phyloP scores from a whole-genome alignment of 2,797 vertebrate genomes.

The Lithobates pipiens region DNA sequence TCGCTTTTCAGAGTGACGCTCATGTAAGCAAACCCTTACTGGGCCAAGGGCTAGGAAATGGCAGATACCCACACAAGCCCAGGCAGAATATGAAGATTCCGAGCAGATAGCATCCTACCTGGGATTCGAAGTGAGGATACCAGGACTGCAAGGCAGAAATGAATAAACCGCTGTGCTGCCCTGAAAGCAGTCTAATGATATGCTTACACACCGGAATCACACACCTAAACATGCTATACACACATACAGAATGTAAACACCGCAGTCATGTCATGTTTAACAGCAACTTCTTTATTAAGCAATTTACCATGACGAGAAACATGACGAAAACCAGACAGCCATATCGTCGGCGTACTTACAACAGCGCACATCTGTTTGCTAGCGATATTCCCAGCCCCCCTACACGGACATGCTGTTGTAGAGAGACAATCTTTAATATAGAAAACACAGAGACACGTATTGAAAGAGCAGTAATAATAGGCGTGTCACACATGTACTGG shows the following conservation, averaged over 20 bases:
- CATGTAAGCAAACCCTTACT: too few species aligned
- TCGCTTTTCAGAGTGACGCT: too few species aligned
- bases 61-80: too few species aligned
- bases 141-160: too few species aligned
- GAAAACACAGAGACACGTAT: not conserved
- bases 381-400: not conserved
- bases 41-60: too few species aligned
- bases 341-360: not conserved
- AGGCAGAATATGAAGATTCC: too few species aligned
- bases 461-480: not conserved
- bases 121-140: too few species aligned
- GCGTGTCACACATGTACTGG: not conserved
- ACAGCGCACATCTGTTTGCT: conserved; percentile 9
- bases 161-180: too few species aligned
- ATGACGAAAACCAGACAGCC: conserved; percentile 4
- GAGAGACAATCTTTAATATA: not conserved
- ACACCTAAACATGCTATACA: not conserved
- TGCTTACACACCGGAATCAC: not conserved
- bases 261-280: not conserved
- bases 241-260: not conserved
- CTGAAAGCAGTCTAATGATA: not conserved
- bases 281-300: conserved; percentile 33
- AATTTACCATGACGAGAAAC: conserved; percentile 24
- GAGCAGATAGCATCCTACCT: too few species aligned
- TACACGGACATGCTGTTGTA: not conserved